These are phyloP conservation scores for Malurus melanocephalus DNA, from an alignment of 2,113 vertebrate genomes.

Conservation along the genomic window DNA sequence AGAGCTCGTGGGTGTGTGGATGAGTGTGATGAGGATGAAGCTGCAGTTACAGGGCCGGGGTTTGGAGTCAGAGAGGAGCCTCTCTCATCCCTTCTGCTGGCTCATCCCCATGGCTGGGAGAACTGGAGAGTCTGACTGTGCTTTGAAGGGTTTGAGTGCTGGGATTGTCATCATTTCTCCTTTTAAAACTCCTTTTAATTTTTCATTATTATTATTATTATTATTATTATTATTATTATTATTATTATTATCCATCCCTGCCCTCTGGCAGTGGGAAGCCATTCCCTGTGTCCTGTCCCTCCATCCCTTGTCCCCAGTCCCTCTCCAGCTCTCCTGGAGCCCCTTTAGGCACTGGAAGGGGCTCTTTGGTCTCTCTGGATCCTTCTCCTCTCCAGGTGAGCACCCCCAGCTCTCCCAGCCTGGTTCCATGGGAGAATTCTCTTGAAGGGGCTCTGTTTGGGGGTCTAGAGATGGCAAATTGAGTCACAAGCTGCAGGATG, in stretches of 20 bases:
- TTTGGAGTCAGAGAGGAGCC: background rate
- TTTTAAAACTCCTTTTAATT: background rate
- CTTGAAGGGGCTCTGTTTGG: background rate
- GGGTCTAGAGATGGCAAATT: background rate
- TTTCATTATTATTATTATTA: too few relatives aligned
- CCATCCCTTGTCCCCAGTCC: background rate
- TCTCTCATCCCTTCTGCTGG: background rate
- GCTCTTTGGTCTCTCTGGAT: rapidly evolving
- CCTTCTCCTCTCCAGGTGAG: background rate
- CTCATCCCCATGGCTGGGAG: background rate
- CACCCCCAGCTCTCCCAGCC: background rate
- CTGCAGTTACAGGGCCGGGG: background rate
- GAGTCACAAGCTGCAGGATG: background rate
- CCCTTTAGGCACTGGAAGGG: rapidly evolving
- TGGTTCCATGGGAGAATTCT: background rate
- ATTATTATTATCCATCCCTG: background rate
- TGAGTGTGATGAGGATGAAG: background rate
- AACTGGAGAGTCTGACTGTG: rapidly evolving
- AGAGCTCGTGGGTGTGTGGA: background rate
- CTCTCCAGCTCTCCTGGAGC: background rate
- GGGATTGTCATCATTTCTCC: background rate
- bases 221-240: too few relatives aligned
- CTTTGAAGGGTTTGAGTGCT: background rate
- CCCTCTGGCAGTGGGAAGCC: background rate
- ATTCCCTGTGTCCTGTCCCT: background rate